Conservation (phyloP, 2,888 invertebrate genomes). For the Ligdia adustata region DNA sequence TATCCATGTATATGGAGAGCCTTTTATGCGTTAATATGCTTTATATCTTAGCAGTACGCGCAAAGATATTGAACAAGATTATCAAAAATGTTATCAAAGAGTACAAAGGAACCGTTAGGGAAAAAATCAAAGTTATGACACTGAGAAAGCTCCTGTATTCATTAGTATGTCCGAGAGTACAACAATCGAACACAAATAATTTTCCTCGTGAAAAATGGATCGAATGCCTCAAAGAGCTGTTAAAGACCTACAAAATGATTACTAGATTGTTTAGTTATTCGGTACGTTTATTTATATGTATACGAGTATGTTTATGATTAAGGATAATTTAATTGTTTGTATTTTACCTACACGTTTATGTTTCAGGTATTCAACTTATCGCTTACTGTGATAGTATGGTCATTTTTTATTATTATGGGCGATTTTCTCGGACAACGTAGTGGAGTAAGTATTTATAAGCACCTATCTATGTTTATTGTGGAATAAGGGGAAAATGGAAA, state of each 20-base stretch:
- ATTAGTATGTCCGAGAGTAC: slow-evolving; percentile 15
- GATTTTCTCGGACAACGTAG: slow-evolving; percentile 37
- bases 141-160: slow-evolving; percentile 7
- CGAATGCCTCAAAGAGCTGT: slow-evolving; percentile 38
- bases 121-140: slow-evolving; percentile 9
- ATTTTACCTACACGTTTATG: background rate
- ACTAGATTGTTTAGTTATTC: slow-evolving; percentile 42
- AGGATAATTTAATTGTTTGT: background rate
- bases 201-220: slow-evolving; percentile 31
- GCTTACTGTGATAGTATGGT: slow-evolving; percentile 42
- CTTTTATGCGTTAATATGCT: slow-evolving; percentile 37
- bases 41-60: slow-evolving; percentile 39
- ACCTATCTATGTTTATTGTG: no score
- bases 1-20: slow-evolving; percentile 40
- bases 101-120: slow-evolving; percentile 2
- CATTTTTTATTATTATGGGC: slow-evolving; percentile 40
- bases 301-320: no score
- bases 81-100: slow-evolving; percentile 21
- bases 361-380: slow-evolving; percentile 47
- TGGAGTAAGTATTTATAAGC: slow-evolving; percentile 34
- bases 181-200: slow-evolving; percentile 1
- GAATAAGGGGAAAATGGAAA: no score
- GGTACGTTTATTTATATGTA: no score
- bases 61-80: slow-evolving; percentile 40
- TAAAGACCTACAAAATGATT: slow-evolving; percentile 41